Evolutionary conservation across 1,140 invertebrate species (phyloP).

Genomic region (Arion vulgaris): DNA sequence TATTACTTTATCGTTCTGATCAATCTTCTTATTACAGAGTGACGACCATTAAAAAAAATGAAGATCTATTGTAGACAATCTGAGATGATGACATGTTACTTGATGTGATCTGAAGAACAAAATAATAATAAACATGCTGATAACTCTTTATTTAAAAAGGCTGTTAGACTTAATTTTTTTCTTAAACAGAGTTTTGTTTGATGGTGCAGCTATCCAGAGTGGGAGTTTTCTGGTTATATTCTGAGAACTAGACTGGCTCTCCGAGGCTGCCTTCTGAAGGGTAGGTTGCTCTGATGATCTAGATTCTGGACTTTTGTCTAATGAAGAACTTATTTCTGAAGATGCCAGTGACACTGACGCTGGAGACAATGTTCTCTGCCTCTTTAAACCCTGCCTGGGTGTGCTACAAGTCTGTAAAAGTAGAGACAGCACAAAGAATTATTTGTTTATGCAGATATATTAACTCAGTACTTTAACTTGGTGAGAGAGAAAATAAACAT

Average conservation of each 20-base stretch:
- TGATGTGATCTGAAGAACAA: too few relatives aligned
- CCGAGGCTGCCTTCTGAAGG: neutral
- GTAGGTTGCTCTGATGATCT: neutral
- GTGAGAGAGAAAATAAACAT: too few relatives aligned
- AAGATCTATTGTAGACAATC: too few relatives aligned
- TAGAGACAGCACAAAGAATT: neutral
- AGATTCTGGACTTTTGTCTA: neutral
- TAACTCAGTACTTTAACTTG: neutral
- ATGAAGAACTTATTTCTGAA: neutral
- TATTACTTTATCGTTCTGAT: too few relatives aligned
- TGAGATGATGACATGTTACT: too few relatives aligned
- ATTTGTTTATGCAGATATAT: neutral
- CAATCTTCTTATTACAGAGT: too few relatives aligned
- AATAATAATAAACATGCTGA: neutral
- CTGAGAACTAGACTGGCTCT: neutral
- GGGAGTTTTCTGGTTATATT: neutral
- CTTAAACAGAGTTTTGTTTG: constrained; percentile 12
- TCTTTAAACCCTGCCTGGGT: neutral
- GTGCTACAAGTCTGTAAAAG: neutral
- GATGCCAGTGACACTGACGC: neutral
- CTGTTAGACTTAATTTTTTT: constrained; percentile 20
- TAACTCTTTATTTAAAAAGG: neutral
- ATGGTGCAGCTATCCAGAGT: neutral
- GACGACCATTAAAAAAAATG: too few relatives aligned
- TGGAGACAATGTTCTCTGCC: neutral